These are phyloP conservation scores for Ispidina lecontei DNA, from an alignment of 2,797 vertebrate species.

Conservation along the genomic window DNA sequence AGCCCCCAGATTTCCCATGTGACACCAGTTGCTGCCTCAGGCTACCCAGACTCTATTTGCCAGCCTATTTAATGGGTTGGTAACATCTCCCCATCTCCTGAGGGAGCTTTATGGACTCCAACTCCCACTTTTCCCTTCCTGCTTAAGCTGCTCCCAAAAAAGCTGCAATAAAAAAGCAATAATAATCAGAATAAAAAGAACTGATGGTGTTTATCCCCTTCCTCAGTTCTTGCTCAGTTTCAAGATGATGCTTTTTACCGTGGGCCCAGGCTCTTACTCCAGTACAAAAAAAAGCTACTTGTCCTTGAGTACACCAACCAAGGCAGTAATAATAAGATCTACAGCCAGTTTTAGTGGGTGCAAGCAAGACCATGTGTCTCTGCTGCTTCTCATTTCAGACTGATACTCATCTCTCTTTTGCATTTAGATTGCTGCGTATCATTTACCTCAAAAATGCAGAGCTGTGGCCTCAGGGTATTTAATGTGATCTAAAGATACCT, in stretches of 20 bases:
- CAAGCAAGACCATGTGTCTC: background rate
- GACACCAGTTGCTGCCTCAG: background rate
- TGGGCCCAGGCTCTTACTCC: background rate
- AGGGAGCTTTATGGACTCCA: background rate
- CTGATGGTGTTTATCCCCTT: background rate
- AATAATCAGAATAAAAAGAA: background rate
- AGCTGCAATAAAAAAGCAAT: background rate
- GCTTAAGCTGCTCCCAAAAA: background rate
- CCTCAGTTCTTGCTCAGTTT: background rate
- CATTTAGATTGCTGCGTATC: background rate
- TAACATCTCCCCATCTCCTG: background rate
- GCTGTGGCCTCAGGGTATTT: background rate
- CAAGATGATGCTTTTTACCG: background rate
- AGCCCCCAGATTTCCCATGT: background rate
- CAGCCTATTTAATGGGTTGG: background rate
- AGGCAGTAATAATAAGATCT: background rate
- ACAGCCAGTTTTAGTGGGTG: background rate
- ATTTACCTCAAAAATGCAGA: conserved; percentile 14
- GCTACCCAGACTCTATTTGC: background rate
- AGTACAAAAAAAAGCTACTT: background rate
- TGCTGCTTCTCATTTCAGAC: background rate
- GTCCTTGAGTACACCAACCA: background rate
- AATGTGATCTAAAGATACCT: background rate
- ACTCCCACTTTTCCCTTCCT: background rate
- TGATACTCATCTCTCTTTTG: background rate